These are phyloP conservation scores for Diarsia rubi DNA, from an alignment of 2,888 invertebrate species.

Conservation along the genomic window DNA sequence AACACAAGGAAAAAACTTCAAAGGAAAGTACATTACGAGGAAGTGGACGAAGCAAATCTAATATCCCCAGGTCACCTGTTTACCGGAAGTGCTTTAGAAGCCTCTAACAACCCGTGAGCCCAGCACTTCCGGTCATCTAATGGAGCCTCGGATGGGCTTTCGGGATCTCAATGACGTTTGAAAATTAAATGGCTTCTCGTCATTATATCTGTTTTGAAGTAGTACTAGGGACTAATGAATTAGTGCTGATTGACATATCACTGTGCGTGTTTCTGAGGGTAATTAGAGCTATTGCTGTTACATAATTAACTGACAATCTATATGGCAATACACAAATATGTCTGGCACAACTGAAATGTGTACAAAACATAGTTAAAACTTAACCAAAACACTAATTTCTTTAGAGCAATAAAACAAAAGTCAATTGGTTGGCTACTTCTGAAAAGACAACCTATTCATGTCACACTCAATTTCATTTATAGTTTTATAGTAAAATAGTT, in stretches of 20 bases:
- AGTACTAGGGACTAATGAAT: slow-evolving; percentile 5
- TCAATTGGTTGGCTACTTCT: too few species aligned
- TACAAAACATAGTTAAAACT: neutral
- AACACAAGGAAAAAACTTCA: slow-evolving; percentile 36
- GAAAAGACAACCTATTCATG: neutral
- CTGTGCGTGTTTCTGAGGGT: slow-evolving; percentile 4
- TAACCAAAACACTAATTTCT: neutral
- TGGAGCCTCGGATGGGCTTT: slow-evolving; percentile 29
- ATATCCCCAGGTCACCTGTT: slow-evolving; percentile 56
- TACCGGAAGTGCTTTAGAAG: slow-evolving; percentile 57
- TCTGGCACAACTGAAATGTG: neutral
- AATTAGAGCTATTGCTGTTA: slow-evolving; percentile 7
- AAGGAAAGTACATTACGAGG: slow-evolving; percentile 35
- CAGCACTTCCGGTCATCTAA: slow-evolving; percentile 45
- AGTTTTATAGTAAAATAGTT: slow-evolving; percentile 6
- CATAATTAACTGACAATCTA: slow-evolving; percentile 9
- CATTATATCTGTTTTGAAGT: neutral
- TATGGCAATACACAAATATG: neutral
- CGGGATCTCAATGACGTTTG: slow-evolving; percentile 34
- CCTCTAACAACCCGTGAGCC: slow-evolving; percentile 44
- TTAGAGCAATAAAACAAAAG: neutral
- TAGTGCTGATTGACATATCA: slow-evolving; percentile 9
- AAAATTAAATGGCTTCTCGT: neutral
- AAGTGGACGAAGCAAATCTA: slow-evolving; percentile 52
- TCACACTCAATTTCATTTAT: neutral